phyloP scores from a whole-genome alignment of 2,888 invertebrate species.

The Rhynchonema sp. region DNA sequence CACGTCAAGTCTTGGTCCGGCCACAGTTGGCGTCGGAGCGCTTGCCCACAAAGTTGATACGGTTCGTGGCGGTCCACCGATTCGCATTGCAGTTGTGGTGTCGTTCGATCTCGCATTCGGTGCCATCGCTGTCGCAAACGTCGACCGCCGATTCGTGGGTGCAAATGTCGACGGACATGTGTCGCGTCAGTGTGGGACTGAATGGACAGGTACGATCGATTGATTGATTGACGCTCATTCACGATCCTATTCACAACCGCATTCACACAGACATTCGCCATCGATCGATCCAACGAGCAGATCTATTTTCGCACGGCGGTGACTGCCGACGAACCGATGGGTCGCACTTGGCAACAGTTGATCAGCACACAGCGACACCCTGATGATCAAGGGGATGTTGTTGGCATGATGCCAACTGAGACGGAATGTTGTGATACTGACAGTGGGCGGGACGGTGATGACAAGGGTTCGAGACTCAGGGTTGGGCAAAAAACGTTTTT shows the following conservation, averaged over 20 bases:
- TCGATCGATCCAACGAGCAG: neutral
- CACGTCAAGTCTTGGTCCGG: too few relatives aligned
- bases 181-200: neutral
- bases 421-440: too few relatives aligned
- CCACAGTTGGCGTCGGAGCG: too few relatives aligned
- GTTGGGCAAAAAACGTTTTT: too few relatives aligned
- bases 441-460: too few relatives aligned
- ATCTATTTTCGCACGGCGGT: neutral
- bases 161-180: neutral
- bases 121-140: neutral
- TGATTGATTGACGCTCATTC: neutral
- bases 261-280: too few relatives aligned
- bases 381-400: neutral
- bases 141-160: neutral
- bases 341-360: neutral
- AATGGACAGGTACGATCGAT: neutral
- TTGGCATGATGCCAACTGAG: too few relatives aligned
- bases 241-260: too few relatives aligned
- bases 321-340: neutral
- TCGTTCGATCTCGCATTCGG: neutral
- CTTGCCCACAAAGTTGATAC: neutral
- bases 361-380: neutral
- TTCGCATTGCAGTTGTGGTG: neutral
- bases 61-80: neutral
- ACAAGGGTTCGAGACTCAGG: too few relatives aligned